These are phyloP conservation scores for Drosophila borborema DNA, from an alignment of 2,888 invertebrate genomes.

Conservation along the genomic window DNA sequence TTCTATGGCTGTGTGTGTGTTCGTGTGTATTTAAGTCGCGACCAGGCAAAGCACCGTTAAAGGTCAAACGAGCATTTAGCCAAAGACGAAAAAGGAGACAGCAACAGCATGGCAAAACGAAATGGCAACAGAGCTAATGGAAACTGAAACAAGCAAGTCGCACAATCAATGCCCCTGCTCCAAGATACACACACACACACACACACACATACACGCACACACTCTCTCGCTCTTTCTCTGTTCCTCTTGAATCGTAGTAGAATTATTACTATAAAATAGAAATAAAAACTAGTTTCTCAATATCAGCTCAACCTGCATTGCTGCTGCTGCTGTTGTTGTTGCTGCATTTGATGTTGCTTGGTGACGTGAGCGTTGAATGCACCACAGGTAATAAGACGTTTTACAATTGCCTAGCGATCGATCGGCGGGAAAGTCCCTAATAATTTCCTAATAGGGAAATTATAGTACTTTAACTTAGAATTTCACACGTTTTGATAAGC, in stretches of 20 bases:
- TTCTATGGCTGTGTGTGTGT: constrained; percentile 10
- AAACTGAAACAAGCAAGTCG: constrained; percentile 42
- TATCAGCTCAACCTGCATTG: constrained; percentile 41
- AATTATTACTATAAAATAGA: constrained; percentile 64
- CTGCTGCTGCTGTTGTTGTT: constrained; percentile 12
- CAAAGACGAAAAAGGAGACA: constrained; percentile 42
- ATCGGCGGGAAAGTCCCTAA: constrained; percentile 35
- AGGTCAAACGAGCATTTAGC: constrained; percentile 76
- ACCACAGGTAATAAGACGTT: constrained; percentile 51
- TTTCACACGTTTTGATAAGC: constrained; percentile 4
- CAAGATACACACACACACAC: too few relatives aligned
- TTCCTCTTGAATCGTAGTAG: constrained; percentile 50
- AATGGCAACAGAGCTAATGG: constrained; percentile 53
- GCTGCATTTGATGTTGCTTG: constrained; percentile 15
- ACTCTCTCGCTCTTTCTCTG: neutral
- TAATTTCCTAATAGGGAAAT: constrained; percentile 12
- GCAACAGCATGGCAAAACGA: constrained; percentile 38
- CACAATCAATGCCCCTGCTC: constrained; percentile 39
- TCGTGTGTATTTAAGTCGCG: constrained; percentile 48
- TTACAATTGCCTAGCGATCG: constrained; percentile 40
- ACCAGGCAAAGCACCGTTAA: constrained; percentile 71
- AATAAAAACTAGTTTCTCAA: constrained; percentile 70
- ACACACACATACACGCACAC: neutral
- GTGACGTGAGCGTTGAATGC: constrained; percentile 38
- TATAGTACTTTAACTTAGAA: neutral